These are phyloP conservation scores for Platysternon megacephalum DNA, from an alignment of 2,113 vertebrate genomes.

Conservation along the genomic window DNA sequence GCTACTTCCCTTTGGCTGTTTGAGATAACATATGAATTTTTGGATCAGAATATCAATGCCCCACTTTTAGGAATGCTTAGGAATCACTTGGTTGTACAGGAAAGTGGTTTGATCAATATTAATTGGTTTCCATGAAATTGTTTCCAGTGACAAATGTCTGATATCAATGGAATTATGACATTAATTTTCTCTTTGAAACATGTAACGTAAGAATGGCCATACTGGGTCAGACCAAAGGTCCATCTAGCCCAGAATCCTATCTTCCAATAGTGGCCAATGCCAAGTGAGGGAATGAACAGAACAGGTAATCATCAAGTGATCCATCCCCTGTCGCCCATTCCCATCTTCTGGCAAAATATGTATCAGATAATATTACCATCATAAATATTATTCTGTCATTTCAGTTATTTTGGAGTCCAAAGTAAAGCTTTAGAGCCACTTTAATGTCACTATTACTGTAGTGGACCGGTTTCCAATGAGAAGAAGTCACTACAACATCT, in stretches of 20 bases:
- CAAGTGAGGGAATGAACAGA: too few species aligned
- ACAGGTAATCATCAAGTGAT: too few species aligned
- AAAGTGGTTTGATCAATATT: constrained; percentile 17
- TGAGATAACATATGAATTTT: constrained; percentile 10
- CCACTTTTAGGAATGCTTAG: background rate
- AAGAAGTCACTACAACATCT: constrained; percentile 36
- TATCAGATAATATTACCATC: background rate
- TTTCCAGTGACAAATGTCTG: background rate
- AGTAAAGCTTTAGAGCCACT: background rate
- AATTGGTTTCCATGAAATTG: background rate
- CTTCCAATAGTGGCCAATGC: too few species aligned
- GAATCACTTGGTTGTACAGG: background rate
- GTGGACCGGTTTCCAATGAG: background rate
- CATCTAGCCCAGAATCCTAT: too few species aligned
- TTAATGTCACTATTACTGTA: background rate
- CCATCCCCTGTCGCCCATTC: too few species aligned
- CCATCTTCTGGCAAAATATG: too few species aligned
- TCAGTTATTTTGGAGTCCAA: background rate
- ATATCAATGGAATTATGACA: background rate
- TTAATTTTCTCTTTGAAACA: background rate
- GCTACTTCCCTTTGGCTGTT: background rate
- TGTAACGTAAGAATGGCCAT: background rate
- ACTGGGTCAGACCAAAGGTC: too few species aligned
- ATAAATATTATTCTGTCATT: background rate
- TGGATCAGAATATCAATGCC: background rate